Percentiles rank a stretch among this genome's conserved stretches.
These are phyloP conservation scores for Amitus sp. DNA, from an alignment of 2,888 invertebrate genomes.

Conservation along the genomic window DNA sequence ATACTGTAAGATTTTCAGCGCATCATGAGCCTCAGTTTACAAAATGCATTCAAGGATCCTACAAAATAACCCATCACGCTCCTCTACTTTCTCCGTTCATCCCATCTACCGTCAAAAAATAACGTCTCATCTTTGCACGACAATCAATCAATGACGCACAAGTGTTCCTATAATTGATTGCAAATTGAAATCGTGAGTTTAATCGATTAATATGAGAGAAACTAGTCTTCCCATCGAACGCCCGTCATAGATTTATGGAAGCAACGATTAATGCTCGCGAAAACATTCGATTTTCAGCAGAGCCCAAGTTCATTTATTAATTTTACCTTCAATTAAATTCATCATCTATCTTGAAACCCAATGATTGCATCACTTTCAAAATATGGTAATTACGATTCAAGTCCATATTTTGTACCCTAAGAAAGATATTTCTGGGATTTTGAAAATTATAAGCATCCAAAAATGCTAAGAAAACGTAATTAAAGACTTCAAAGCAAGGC, in stretches of 20 bases:
- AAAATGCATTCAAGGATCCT: conserved; percentile 12
- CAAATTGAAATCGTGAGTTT: conserved; percentile 18
- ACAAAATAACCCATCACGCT: conserved; percentile 4
- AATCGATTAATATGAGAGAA: conserved; percentile 11
- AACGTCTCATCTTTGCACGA: neutral
- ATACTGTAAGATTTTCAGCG: too few species aligned
- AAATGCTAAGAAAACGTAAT: too few species aligned
- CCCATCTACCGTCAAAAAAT: neutral
- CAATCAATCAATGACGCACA: neutral
- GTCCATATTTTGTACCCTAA: too few species aligned
- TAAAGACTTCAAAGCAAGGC: too few species aligned
- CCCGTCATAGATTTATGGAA: conserved; percentile 15
- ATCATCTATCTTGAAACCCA: too few species aligned
- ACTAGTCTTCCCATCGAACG: conserved; percentile 14
- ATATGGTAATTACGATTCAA: too few species aligned
- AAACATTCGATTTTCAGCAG: conserved; percentile 7
- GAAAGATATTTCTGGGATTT: too few species aligned
- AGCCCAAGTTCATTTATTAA: conserved; percentile 23
- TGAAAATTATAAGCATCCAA: too few species aligned
- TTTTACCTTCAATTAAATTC: conserved; percentile 13
- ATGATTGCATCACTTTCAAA: too few species aligned
- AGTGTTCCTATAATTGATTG: conserved; percentile 13
- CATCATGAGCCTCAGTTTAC: conserved; percentile 23
- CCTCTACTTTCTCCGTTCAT: neutral
- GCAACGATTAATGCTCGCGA: conserved; percentile 1